These are phyloP conservation scores for Hydrocynus forskahlii DNA, from an alignment of 2,797 vertebrate species.

Conservation along the genomic window DNA sequence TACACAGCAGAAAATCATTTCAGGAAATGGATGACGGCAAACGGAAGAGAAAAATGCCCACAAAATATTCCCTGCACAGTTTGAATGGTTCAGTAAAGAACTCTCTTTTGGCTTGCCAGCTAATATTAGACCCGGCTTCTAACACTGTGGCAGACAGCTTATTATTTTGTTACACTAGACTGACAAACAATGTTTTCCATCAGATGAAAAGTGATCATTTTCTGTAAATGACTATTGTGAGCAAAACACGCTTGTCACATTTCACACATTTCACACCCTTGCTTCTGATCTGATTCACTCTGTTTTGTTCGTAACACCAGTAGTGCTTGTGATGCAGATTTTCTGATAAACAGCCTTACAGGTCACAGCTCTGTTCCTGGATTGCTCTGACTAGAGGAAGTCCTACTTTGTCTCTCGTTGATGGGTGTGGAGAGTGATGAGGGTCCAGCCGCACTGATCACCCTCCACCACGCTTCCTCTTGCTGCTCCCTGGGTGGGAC, in stretches of 20 bases:
- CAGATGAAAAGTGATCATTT: constrained; percentile 2
- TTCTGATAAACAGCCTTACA: background rate
- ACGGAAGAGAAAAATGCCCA: no score
- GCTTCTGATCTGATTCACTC: constrained; percentile 41
- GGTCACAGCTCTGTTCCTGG: constrained; percentile 19
- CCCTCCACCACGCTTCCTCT: constrained; percentile 73
- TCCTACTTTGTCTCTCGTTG: constrained; percentile 32
- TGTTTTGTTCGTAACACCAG: constrained; percentile 13
- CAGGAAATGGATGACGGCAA: no score
- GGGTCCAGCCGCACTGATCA: constrained; percentile 66
- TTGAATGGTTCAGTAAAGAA: no score
- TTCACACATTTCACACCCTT: constrained; percentile 39
- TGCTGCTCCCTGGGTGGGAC: constrained; percentile 72
- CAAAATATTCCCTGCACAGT: no score
- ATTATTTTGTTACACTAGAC: background rate
- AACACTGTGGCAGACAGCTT: no score
- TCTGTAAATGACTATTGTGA: background rate
- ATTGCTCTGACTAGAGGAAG: constrained; percentile 24
- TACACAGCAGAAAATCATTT: no score
- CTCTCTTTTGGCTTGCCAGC: no score
- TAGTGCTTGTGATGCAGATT: constrained; percentile 36
- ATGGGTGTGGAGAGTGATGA: constrained; percentile 63
- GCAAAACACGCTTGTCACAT: background rate
- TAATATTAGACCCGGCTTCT: no score
- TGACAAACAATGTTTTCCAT: background rate